A percentile compares a stretch with the other conserved stretches of the same genome.
phyloP scores from a whole-genome alignment of 2,888 invertebrate species.

The Abrostola triplasia region DNA sequence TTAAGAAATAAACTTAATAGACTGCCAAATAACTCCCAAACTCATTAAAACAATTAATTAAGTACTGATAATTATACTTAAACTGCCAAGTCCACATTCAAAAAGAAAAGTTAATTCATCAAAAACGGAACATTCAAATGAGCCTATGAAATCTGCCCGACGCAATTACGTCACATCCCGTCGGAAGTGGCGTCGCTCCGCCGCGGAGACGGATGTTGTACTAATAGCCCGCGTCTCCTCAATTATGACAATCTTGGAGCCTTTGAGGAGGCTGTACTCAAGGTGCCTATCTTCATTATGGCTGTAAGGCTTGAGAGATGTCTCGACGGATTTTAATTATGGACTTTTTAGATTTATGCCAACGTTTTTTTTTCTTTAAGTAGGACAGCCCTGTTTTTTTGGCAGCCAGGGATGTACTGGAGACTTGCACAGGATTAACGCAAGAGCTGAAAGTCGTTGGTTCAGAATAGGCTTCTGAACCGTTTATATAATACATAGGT shows the following conservation, averaged over 20 bases:
- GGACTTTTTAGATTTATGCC: too few relatives aligned
- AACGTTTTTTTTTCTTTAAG: too few relatives aligned
- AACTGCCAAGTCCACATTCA: background rate
- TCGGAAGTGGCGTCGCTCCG: slow-evolving; percentile 49
- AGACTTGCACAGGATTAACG: too few relatives aligned
- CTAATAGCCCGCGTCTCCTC: slow-evolving; percentile 45
- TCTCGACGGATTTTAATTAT: too few relatives aligned
- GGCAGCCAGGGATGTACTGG: too few relatives aligned
- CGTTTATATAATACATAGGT: too few relatives aligned
- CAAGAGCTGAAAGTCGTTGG: too few relatives aligned
- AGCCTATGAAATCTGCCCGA: slow-evolving; percentile 45
- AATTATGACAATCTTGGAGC: slow-evolving; percentile 39
- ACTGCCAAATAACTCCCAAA: background rate
- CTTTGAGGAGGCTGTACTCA: slow-evolving; percentile 7
- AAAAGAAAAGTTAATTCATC: slow-evolving; percentile 10
- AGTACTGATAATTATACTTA: background rate
- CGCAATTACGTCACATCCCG: slow-evolving; percentile 52
- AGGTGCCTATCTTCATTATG: slow-evolving; percentile 24
- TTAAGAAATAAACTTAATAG: background rate
- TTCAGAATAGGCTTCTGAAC: too few relatives aligned
- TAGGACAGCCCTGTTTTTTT: too few relatives aligned
- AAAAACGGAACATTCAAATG: slow-evolving; percentile 37
- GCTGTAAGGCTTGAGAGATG: background rate
- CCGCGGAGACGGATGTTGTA: slow-evolving; percentile 27
- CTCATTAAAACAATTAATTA: slow-evolving; percentile 4